Evolutionary conservation across 2,888 invertebrate genomes (phyloP), one percentile per base, ranked within the genome.

Genomic region (Tachystola acroxantha): DNA sequence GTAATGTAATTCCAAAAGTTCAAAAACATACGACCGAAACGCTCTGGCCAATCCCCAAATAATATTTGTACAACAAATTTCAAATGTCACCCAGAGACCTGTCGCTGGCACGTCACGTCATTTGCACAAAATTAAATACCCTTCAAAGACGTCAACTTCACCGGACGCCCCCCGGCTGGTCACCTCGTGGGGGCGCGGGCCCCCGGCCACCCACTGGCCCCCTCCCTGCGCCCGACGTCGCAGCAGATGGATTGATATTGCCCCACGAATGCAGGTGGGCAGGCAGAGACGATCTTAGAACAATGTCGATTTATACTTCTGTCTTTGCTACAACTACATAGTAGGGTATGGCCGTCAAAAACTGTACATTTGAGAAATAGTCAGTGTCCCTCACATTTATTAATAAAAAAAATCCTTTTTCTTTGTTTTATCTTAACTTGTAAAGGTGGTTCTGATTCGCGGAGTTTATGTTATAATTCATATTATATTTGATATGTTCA

Each of bases 51-150:
- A n/a, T n/a, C n/a, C n/a, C n/a, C 29, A 33, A 43, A 38, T 38
- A 37, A 27, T 37, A 42, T 37, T 42, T 33, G 36, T 33, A 37
- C 31, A 36, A 34, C 40, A 39, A 39, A 38, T 38, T 33, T 42
- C 40, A 45, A 45, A 46, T 40, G 50, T 52, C 52, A 46, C 36
- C 26, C 32, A 36, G 47, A 46, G 44, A 47, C 41, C 52, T 53
- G 57, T 51, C 62, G 42, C 42, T 40, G 53, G 45, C 52, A 54
- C 47, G 50, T 57, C 67, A 63, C 64, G 75, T 81, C 84, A 78
- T 82, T 80, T 77, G 78, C 81, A 80, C 80, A 71, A 82, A 81
- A 81, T 80, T 78, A 80, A 81, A 80, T 69, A 73, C 67, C 68
- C 70, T 60, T 65, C 69, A 70, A 79, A 79, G 80, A 77, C 64